Percentiles rank a stretch among this genome's conserved stretches.
Conservation (phyloP, 2,797 vertebrate genomes). For the Lutjanus argentimaculatus region DNA sequence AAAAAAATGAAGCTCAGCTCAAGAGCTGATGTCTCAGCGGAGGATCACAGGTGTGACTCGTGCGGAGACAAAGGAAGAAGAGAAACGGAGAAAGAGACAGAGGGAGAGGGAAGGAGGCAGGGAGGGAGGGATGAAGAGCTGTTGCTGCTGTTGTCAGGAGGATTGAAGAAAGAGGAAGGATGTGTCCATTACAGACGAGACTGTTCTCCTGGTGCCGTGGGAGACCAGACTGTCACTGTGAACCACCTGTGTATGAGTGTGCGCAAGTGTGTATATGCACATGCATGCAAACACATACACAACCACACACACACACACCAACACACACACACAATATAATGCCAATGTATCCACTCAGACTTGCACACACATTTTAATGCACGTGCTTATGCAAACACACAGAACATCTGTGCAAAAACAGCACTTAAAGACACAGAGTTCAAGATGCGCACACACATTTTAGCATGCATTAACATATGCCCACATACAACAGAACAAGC, state of each 20-base stretch:
- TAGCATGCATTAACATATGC: slow-evolving; percentile 17
- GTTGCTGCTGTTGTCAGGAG: slow-evolving; percentile 72
- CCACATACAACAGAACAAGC: slow-evolving; percentile 28
- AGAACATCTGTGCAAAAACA: background rate
- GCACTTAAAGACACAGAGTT: background rate
- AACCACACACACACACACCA: background rate
- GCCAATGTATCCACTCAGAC: background rate
- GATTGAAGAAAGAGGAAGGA: slow-evolving; percentile 71
- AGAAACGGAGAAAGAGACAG: slow-evolving; percentile 40
- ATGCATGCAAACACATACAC: slow-evolving; percentile 1
- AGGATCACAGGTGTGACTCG: slow-evolving; percentile 79
- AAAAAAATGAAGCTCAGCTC: slow-evolving; percentile 60
- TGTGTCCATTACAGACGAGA: slow-evolving; percentile 77
- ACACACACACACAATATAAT: background rate
- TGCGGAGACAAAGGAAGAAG: slow-evolving; percentile 63
- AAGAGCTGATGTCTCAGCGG: slow-evolving; percentile 65
- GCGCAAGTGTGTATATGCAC: slow-evolving; percentile 2
- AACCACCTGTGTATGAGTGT: slow-evolving; percentile 66
- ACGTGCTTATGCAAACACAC: slow-evolving; percentile 5
- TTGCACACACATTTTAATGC: background rate
- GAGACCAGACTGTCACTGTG: slow-evolving; percentile 69
- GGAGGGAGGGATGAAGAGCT: slow-evolving; percentile 62
- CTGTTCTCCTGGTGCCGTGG: slow-evolving; percentile 66
- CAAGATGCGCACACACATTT: slow-evolving; percentile 18
- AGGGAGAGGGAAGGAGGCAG: slow-evolving; percentile 32